Evolutionary conservation across 2,888 invertebrate genomes (phyloP), one percentile per base, ranked within the genome.

Genomic region (Lordiphosa andalusiaca): DNA sequence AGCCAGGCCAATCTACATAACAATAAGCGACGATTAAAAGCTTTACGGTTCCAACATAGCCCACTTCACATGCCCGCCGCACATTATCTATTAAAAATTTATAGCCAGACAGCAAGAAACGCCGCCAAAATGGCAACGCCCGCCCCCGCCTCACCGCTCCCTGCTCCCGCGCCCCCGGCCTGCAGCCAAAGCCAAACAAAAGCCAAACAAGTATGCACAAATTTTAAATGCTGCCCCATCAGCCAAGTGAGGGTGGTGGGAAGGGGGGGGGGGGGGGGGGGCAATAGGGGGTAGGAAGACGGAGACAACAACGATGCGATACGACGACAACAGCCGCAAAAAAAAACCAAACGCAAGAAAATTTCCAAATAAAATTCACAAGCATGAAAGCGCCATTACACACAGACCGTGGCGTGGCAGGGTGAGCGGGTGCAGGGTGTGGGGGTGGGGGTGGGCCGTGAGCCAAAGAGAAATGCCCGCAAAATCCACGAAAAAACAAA

Each of bases 81-180:
- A 85, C 84, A 78, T 85, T 78, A 85, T 85, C 78, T 85, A 85
- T 80, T 81, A 80, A 80, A 80, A 84, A 85, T 80, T 80, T 80
- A 85, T 85, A 62, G 82, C 84, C 85, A 69, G 63, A 64, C 78
- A 69, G 57, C 77, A 67, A 30, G 81, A 72, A 73, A 69, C 46
- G 62, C 68, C 62, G 53, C 59, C 72, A 46, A 63, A 65, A 63
- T 60, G 65, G 58, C 73, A 51, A 51, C 65, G 30, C 30, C 23
- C 6, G 16, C 44, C 6, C 16, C 30, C 2, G 16, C 16, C 16
- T 2, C 16, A 16, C n/a, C n/a, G n/a, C n/a, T 16, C 16, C 16
- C 16, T 2, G 16, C n/a, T n/a, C n/a, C 30, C 13, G 13, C 42
- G 3, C 4, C 13, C 44, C 64, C 47, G 38, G 64, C 64, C 71